Conservation (phyloP, 2,113 vertebrate genomes). For the Zapornia atra region DNA sequence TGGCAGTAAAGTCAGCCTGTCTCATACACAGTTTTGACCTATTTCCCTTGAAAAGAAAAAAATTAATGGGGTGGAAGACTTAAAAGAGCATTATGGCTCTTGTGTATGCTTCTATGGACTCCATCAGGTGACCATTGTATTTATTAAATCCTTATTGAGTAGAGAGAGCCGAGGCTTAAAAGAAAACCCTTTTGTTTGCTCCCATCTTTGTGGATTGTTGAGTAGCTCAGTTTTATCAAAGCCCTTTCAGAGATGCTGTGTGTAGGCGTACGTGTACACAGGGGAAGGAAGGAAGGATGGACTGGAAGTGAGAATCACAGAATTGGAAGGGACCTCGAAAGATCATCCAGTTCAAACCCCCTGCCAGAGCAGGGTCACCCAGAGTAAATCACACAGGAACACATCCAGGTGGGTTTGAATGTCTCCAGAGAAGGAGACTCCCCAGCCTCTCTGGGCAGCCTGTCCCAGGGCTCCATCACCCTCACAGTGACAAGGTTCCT, state of each 20-base stretch:
- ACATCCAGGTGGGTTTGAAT: too few species aligned
- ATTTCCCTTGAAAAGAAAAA: neutral
- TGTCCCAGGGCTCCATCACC: too few species aligned
- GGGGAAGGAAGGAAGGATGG: neutral
- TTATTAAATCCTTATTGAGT: neutral
- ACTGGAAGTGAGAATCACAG: neutral
- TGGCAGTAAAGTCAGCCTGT: neutral
- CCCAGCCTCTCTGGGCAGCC: too few species aligned
- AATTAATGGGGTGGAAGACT: neutral
- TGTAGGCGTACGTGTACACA: too few species aligned
- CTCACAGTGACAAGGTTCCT: too few species aligned
- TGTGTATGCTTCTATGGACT: neutral
- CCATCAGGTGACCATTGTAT: neutral
- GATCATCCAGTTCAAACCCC: too few species aligned
- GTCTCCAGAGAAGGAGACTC: too few species aligned
- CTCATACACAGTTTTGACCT: neutral
- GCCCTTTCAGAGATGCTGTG: neutral
- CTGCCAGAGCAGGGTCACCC: too few species aligned
- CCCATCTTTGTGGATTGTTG: neutral
- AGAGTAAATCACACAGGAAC: too few species aligned
- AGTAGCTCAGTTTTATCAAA: neutral
- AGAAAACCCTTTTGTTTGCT: neutral
- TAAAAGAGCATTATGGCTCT: neutral
- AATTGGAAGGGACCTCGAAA: too few species aligned
- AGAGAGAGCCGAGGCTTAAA: neutral